These are phyloP conservation scores for Drosophila prosaltans DNA, from an alignment of 1,140 invertebrate species.

Conservation along the genomic window DNA sequence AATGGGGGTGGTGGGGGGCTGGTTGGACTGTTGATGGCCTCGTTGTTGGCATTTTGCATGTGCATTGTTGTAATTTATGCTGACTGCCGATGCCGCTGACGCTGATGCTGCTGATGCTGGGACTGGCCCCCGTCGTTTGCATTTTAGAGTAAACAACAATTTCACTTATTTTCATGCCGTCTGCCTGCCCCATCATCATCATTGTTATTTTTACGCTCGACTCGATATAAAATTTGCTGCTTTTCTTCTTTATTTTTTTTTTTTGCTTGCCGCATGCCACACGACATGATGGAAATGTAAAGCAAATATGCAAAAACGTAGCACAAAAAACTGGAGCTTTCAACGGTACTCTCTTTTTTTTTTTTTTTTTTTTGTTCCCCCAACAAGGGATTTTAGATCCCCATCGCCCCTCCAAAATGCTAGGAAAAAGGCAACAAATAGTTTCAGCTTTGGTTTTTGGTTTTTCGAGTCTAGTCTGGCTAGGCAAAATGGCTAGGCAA, in stretches of 20 bases:
- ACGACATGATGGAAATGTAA: constrained; percentile 68
- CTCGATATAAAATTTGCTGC: constrained; percentile 75
- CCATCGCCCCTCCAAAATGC: constrained; percentile 5
- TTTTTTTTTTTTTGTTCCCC: too few relatives aligned
- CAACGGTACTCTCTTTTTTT: constrained; percentile 45
- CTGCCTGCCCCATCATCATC: constrained; percentile 57
- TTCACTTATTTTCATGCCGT: constrained; percentile 81
- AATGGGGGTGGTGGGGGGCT: constrained; percentile 35
- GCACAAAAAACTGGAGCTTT: constrained; percentile 47
- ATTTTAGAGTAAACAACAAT: constrained; percentile 75
- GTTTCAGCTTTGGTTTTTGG: constrained; percentile 48
- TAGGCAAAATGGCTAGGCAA: constrained; percentile 31
- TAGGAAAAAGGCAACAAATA: constrained; percentile 52
- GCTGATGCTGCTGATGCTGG: background rate
- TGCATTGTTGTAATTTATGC: constrained; percentile 79
- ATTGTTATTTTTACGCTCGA: constrained; percentile 81
- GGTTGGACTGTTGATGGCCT: constrained; percentile 37
- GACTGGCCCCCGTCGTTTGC: constrained; percentile 42
- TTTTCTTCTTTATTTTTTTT: constrained; percentile 30
- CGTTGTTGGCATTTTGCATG: constrained; percentile 18
- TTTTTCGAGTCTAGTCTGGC: constrained; percentile 38
- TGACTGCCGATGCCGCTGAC: background rate
- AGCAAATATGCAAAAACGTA: constrained; percentile 71
- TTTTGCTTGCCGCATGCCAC: constrained; percentile 62
- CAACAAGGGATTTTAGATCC: background rate